Evolutionary conservation across 2,113 vertebrate genomes (phyloP).

Genomic region (Archilochus colubris): DNA sequence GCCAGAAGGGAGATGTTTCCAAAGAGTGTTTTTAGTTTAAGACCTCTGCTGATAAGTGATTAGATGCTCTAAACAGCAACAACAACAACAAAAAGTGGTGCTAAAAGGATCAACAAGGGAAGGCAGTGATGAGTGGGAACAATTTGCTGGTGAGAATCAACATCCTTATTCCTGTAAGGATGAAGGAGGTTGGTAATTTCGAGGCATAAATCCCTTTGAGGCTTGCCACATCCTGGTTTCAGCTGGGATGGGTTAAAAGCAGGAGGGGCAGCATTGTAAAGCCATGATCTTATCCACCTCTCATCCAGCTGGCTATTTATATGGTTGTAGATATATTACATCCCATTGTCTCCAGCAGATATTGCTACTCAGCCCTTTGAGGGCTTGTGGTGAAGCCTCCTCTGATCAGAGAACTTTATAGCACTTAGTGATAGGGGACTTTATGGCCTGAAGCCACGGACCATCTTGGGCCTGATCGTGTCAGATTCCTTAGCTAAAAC

Average conservation of each 20-base stretch:
- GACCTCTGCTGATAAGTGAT: conserved; percentile 53
- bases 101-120: conserved; percentile 52
- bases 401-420: conserved; percentile 56
- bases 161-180: conserved; percentile 59
- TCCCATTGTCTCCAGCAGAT: conserved; percentile 40
- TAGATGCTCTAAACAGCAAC: conserved; percentile 1
- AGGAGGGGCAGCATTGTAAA: conserved; percentile 68
- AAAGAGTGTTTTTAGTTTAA: not conserved
- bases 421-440: conserved; percentile 46
- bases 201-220: conserved; percentile 57
- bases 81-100: not conserved
- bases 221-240: conserved; percentile 60
- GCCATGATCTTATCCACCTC: conserved; percentile 54
- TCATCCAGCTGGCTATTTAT: conserved; percentile 44
- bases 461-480: conserved; percentile 21
- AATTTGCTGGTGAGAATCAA: conserved; percentile 54
- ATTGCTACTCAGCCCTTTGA: conserved; percentile 29
- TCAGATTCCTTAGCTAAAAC: conserved; percentile 44
- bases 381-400: not conserved
- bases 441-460: not conserved
- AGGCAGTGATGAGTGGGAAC: conserved; percentile 41
- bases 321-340: conserved; percentile 46
- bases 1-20: not conserved
- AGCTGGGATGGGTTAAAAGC: conserved; percentile 50
- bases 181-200: conserved; percentile 25